Conservation (phyloP, 2,113 vertebrate genomes). For the Scolopax mira region DNA sequence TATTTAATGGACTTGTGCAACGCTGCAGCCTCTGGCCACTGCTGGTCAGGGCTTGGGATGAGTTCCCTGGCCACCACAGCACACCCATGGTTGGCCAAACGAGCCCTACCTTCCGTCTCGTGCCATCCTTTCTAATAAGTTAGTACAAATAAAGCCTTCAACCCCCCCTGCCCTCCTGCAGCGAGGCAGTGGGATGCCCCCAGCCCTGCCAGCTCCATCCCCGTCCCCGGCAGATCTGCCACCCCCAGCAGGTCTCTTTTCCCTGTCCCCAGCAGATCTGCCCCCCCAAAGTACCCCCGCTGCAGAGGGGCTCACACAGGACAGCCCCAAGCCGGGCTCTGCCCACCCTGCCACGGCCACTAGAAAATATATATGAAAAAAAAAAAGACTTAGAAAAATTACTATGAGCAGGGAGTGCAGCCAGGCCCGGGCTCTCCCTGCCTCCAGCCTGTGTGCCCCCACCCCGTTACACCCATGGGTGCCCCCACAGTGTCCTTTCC, state of each 20-base stretch:
- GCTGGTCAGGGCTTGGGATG: rapidly evolving
- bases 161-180: not conserved
- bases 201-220: not conserved
- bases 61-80: rapidly evolving
- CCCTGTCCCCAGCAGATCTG: not conserved
- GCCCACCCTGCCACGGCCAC: not conserved
- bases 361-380: not conserved
- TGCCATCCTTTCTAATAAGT: conserved; percentile 18
- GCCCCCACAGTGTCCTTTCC: not conserved
- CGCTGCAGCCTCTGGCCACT: rapidly evolving
- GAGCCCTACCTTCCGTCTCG: rapidly evolving
- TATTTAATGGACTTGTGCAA: not conserved
- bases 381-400: not conserved
- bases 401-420: not conserved
- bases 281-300: rapidly evolving
- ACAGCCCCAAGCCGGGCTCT: not conserved
- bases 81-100: rapidly evolving
- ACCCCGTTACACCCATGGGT: not conserved
- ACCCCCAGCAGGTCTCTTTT: not conserved
- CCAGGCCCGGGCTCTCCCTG: not conserved
- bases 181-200: rapidly evolving
- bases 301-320: not conserved
- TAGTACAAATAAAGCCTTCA: not conserved
- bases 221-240: not conserved
- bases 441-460: not conserved